Percentiles rank a stretch among this genome's conserved stretches.
Evolutionary conservation across 2,797 vertebrate species (phyloP).

Genomic region (Anas bernieri): DNA sequence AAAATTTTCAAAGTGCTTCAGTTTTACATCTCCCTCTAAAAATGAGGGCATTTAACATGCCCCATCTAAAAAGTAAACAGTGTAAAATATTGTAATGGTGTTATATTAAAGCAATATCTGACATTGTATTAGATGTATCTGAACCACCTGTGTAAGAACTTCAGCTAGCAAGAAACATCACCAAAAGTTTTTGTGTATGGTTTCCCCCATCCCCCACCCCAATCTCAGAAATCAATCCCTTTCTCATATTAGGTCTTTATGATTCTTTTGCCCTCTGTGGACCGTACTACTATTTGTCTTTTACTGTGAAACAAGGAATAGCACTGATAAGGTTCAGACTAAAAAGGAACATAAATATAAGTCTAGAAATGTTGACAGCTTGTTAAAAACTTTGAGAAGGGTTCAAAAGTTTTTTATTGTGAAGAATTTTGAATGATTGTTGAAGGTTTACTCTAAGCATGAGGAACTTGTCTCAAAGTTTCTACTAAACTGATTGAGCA

Average conservation of each 20-base stretch:
- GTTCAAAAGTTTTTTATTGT: conserved; percentile 13
- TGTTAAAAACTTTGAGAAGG: conserved; percentile 32
- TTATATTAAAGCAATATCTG: background rate
- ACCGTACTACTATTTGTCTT: conserved; percentile 60
- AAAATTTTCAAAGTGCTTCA: background rate
- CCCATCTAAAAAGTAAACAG: background rate
- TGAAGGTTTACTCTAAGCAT: background rate
- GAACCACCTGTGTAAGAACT: background rate
- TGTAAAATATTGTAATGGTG: background rate
- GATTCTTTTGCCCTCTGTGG: conserved; percentile 45
- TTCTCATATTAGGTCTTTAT: conserved; percentile 38
- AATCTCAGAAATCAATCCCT: conserved; percentile 43
- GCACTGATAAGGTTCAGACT: background rate
- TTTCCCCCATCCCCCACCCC: background rate
- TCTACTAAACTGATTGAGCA: background rate
- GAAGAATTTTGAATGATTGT: background rate
- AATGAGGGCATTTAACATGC: background rate
- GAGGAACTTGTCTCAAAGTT: background rate
- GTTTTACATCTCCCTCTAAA: background rate
- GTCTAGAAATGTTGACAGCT: conserved; percentile 34
- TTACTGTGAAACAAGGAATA: conserved; percentile 39
- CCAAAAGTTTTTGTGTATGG: background rate
- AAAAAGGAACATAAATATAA: conserved; percentile 21
- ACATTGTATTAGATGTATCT: background rate
- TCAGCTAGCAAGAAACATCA: background rate